Evolutionary conservation across 2,113 vertebrate genomes (phyloP), one percentile per base, ranked within the genome.

Genomic region (Gymnogyps californianus): DNA sequence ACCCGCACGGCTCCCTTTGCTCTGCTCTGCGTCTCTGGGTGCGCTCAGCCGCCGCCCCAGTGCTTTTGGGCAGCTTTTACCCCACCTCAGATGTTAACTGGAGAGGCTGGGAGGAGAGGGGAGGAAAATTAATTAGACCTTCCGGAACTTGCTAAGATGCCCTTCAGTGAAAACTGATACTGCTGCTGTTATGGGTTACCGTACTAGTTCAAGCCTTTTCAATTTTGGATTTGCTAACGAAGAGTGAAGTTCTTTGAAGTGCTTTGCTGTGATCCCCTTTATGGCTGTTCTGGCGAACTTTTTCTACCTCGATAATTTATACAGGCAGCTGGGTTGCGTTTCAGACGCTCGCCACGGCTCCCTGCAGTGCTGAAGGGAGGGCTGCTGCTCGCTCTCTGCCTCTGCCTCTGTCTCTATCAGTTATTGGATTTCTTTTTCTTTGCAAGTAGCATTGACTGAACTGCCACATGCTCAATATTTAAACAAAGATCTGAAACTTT

Each of bases 321-420:
- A 1, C 5, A 3, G 46, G 40, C 16, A 5, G 16, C 34, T 9
- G 34, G 16, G 12, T 9, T 47, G 25, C 11, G 2, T 9, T 24
- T 17, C 74, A 46, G 46, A 10, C 0, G 11, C 55, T 54, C 26
- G n/a, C 15, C 21, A 24, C 25, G 2, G 3, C 49, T 57, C 42
- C 44, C 19, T 1, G 9, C 24, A 16, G 62, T 1, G 1, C 38
- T 5, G 1, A 12, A 7, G 26, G 0, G 15, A 44, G 36, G 32
- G 44, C 31, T n/a, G 83, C 51, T 16, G 29, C 34, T 54, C 6
- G 7, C 9, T 13, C 38, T 22, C 44, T 25, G 64, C 20, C 67
- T 25, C 51, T 29, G 9, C 24, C n/a, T 6, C n/a, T 6, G 8
- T 11, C 6, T 25, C 32, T 6, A 3, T 20, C 16, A 20, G 13